These are phyloP conservation scores for Stercorarius parasiticus DNA, from an alignment of 2,113 vertebrate genomes.

Conservation along the genomic window DNA sequence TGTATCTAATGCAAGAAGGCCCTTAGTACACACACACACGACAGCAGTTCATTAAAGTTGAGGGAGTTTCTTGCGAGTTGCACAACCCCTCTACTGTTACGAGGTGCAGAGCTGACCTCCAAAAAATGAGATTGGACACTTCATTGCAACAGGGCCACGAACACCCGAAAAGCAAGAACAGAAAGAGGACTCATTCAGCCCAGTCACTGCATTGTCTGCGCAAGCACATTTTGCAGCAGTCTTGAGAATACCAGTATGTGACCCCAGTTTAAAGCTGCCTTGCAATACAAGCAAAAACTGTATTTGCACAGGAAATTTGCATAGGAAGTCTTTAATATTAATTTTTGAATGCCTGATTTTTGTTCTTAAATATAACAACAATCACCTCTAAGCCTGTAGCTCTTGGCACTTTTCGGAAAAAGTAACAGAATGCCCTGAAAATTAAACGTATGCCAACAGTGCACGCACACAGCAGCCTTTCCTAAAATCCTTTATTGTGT, in stretches of 20 bases:
- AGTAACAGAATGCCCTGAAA: not conserved
- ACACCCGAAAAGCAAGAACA: not conserved
- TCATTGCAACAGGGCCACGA: not conserved
- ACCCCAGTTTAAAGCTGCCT: not conserved
- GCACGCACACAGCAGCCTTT: not conserved
- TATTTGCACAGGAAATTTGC: not conserved
- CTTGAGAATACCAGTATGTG: not conserved
- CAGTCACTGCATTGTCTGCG: not conserved
- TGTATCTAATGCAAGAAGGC: not conserved
- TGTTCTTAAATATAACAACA: not conserved
- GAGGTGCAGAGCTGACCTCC: not conserved
- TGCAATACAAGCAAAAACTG: not conserved
- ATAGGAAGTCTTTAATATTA: not conserved
- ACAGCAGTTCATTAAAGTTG: not conserved
- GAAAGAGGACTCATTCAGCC: not conserved
- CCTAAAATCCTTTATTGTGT: not conserved
- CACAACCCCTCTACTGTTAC: fast-evolving
- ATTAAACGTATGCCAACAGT: not conserved
- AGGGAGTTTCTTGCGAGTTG: not conserved
- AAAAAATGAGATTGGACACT: fast-evolving
- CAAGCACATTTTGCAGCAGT: not conserved
- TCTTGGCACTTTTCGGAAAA: not conserved
- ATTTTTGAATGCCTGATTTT: not conserved
- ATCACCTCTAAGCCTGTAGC: not conserved
- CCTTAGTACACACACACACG: not conserved